Percentiles rank a stretch among this genome's conserved stretches.
These are phyloP conservation scores for Littorina saxatilis DNA, from an alignment of 1,140 invertebrate genomes.

Conservation along the genomic window DNA sequence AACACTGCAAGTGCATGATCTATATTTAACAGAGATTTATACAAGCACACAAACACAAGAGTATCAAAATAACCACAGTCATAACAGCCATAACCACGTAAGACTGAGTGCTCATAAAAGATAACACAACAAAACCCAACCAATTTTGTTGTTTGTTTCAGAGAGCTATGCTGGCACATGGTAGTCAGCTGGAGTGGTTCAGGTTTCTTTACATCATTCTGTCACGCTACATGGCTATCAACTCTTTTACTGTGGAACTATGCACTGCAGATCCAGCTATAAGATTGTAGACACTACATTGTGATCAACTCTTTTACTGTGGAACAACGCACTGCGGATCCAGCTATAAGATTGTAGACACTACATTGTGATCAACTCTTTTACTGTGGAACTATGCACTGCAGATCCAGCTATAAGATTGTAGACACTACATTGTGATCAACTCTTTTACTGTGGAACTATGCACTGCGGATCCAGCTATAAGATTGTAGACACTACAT, in stretches of 20 bases:
- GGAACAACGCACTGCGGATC: background rate
- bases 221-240: slow-evolving; percentile 93
- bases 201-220: slow-evolving; percentile 91
- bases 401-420: no score
- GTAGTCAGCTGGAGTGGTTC: slow-evolving; percentile 95
- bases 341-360: no score
- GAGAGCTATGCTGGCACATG: slow-evolving; percentile 89
- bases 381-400: background rate
- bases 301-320: slow-evolving; percentile 85
- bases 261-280: background rate
- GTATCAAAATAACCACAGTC: no score
- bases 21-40: no score
- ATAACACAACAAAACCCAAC: no score
- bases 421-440: slow-evolving; percentile 85
- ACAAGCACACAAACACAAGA: no score
- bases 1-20: no score
- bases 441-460: slow-evolving; percentile 80
- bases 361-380: slow-evolving; percentile 92
- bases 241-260: slow-evolving; percentile 78
- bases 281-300: slow-evolving; percentile 80
- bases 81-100: no score
- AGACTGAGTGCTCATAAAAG: no score
- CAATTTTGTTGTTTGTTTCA: slow-evolving; percentile 76
- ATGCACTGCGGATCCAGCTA: background rate
- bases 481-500: no score